Conservation (phyloP, 1,140 invertebrate genomes). For the Schlechtendalia chinensis region DNA sequence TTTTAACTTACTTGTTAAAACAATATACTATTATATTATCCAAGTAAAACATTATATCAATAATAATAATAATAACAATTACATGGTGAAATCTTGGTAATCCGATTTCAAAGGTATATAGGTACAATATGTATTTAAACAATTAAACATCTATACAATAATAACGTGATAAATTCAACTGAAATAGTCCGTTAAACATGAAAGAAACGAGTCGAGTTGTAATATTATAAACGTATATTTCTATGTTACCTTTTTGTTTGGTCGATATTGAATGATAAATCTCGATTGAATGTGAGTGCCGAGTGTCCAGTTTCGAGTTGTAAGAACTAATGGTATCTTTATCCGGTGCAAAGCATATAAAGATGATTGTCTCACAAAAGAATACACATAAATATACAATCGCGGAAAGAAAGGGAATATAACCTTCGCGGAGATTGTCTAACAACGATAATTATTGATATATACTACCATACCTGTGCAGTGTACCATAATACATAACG, state of each 20-base stretch:
- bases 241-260: constrained; percentile 4
- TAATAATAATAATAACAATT: too few relatives aligned
- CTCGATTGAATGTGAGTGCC: not conserved
- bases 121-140: too few relatives aligned
- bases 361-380: constrained; percentile 11
- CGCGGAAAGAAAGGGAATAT: constrained; percentile 15
- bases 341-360: constrained; percentile 2
- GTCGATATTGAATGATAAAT: not conserved
- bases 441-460: constrained; percentile 28
- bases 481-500: constrained; percentile 1
- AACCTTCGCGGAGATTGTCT: constrained; percentile 31
- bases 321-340: not conserved
- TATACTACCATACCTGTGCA: not conserved
- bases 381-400: not conserved
- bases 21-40: too few relatives aligned
- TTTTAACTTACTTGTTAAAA: too few relatives aligned
- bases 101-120: too few relatives aligned
- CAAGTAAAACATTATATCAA: too few relatives aligned
- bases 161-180: too few relatives aligned
- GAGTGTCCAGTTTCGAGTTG: not conserved
- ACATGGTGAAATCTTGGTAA: too few relatives aligned
- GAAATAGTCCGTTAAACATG: too few relatives aligned
- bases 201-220: too few relatives aligned
- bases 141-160: too few relatives aligned
- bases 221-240: not conserved